Evolutionary conservation across 2,888 invertebrate species (phyloP).

Genomic region (Leptinotarsa rubiginosa): DNA sequence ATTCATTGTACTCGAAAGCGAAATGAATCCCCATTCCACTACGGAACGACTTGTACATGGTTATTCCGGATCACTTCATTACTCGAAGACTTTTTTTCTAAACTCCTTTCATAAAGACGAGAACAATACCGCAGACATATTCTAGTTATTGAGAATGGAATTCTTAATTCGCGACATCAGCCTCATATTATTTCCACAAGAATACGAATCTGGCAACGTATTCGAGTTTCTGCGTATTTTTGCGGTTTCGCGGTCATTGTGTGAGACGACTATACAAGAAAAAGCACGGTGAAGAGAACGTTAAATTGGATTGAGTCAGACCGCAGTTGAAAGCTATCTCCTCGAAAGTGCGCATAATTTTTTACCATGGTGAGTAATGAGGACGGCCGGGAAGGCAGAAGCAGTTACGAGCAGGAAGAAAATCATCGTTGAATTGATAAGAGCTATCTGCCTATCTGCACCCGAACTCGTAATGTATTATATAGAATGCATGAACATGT

Average conservation of each 20-base stretch:
- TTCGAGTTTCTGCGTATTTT: conserved; percentile 8
- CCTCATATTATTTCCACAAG: background rate
- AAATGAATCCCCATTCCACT: too few species aligned
- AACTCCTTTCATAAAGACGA: background rate
- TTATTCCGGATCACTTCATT: background rate
- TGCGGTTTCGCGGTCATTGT: conserved; percentile 16
- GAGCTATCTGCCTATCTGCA: conserved; percentile 16
- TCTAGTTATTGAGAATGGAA: conserved; percentile 5
- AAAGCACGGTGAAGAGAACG: conserved; percentile 6
- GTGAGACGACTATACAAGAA: conserved; percentile 9
- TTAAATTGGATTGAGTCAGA: conserved; percentile 28
- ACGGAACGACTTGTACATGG: too few species aligned
- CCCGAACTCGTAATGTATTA: conserved; percentile 2
- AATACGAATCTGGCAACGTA: conserved; percentile 12
- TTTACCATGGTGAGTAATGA: conserved; percentile 12
- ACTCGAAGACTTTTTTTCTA: background rate
- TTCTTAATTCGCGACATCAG: background rate
- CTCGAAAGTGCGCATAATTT: conserved; percentile 31
- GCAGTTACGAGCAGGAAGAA: background rate
- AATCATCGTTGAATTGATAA: conserved; percentile 18
- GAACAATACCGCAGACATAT: conserved; percentile 7
- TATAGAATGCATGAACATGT: conserved; percentile 14
- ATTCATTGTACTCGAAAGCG: too few species aligned
- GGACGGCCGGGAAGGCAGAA: background rate
- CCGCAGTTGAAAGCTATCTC: conserved; percentile 38